Base-by-base conservation (phyloP, 2,113 vertebrate genomes). In the Dissostichus mawsoni region DNA sequence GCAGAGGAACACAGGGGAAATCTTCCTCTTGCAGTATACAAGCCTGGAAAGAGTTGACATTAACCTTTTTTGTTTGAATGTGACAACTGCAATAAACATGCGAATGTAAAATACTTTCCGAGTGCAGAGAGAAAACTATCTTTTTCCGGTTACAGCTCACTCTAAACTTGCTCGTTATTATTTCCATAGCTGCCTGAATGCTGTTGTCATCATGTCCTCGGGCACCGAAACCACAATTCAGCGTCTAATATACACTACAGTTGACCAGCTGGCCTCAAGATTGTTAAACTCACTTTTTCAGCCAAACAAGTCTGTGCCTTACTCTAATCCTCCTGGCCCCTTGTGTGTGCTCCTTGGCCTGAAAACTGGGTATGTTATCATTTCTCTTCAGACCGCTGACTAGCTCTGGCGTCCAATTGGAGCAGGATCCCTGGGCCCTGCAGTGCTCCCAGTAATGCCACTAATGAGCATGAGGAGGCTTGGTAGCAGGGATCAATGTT, bases 381-480 rank as follows among this genome's bases (percentile, higher is more conserved):
- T 84, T 76, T 83, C 87, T 80, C 81, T 41, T 87, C 86, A 87
- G 90, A 74, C 75, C 20, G 25, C 76, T 45, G 74, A 84, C 79
- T 67, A 8, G 80, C 67, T 71, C 66, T 36, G 71, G 64, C 41
- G 17, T 81, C 85, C 90, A 79, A 71, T 58, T 76, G 77, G 88
- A 89, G 63, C 66, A 1, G 63, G 52, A 64, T 82, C 74, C 75
- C 67, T 8, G 73, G 64, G 77, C 83, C 82, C 51, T 13, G 29
- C 66, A 36, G 67, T 29, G 86, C 85, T 87, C 84, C 73, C 17
- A 71, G 90, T 82, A 84, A 89, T 63, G 53, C 87, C 67, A 64
- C 83, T 92, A 93, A 93, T 92, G 91, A 93, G 85, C 59, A 82
- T 8, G 65, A 85, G 83, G 82, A 81, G 79, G 74, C 72, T 80